Evolutionary conservation across 1,140 invertebrate species (phyloP).

Genomic region (Caenorhabditis remanei): DNA sequence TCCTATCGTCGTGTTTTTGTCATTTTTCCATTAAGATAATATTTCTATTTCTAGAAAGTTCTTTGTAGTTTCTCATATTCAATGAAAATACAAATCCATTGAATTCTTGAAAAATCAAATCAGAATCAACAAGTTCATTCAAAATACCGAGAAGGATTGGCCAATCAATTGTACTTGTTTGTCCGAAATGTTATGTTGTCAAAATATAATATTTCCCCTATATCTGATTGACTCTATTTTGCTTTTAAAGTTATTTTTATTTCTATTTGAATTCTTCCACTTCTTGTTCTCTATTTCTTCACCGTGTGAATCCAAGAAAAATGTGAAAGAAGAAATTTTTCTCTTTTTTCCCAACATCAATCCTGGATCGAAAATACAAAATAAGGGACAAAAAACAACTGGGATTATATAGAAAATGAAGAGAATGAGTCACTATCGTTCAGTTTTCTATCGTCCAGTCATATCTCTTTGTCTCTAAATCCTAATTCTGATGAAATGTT

Average conservation of each 20-base stretch:
- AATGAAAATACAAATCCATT: neutral
- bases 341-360: neutral
- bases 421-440: neutral
- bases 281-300: neutral
- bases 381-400: neutral
- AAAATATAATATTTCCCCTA: no score
- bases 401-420: neutral
- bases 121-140: neutral
- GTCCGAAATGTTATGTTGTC: neutral
- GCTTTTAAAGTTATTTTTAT: slow-evolving; percentile 3
- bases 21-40: no score
- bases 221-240: slow-evolving; percentile 10
- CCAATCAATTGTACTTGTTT: slow-evolving; percentile 27
- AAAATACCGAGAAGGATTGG: neutral
- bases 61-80: neutral
- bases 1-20: no score
- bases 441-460: neutral
- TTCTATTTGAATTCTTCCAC: neutral
- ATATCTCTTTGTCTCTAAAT: neutral
- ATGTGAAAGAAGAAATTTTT: no score
- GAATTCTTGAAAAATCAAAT: neutral
- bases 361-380: neutral
- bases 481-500: neutral
- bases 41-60: no score
- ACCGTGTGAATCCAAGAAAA: neutral